phyloP scores from a whole-genome alignment of 1,140 invertebrate species.

The Pseudachorutes palmiensis region DNA sequence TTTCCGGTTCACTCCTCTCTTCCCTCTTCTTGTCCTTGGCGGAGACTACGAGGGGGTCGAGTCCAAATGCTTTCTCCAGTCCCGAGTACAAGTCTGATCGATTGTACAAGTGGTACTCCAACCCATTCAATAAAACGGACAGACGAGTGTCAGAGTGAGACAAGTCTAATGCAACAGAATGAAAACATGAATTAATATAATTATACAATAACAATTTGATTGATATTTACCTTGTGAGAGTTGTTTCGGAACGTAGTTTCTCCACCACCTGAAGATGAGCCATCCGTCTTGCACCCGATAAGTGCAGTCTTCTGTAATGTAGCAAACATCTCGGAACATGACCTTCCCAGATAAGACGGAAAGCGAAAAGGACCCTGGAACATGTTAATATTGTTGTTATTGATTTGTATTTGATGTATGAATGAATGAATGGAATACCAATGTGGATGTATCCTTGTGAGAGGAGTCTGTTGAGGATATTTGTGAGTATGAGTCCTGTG shows the following conservation, averaged over 20 bases:
- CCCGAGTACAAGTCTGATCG: constrained; percentile 76
- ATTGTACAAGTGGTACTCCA: constrained; percentile 94
- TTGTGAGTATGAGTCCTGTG: constrained; percentile 79
- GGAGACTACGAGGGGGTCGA: constrained; percentile 70
- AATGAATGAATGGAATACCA: constrained; percentile 56
- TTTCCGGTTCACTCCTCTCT: too few species aligned
- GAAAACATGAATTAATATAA: constrained; percentile 8
- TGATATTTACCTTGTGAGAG: constrained; percentile 70
- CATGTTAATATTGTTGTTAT: too few species aligned
- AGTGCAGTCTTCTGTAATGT: constrained; percentile 89
- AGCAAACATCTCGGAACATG: constrained; percentile 95
- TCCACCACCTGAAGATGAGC: constrained; percentile 95
- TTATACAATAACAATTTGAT: background rate
- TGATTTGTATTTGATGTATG: too few species aligned
- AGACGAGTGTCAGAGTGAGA: constrained; percentile 91
- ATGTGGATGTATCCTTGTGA: constrained; percentile 80
- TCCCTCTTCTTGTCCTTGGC: too few species aligned
- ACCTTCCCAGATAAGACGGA: constrained; percentile 94
- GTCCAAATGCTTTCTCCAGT: constrained; percentile 80
- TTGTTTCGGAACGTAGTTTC: constrained; percentile 87
- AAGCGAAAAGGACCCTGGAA: constrained; percentile 87
- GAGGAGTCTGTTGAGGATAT: constrained; percentile 77
- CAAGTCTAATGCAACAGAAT: constrained; percentile 65
- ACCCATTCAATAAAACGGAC: constrained; percentile 87
- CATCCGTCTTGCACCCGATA: constrained; percentile 92